phyloP scores from a whole-genome alignment of 2,797 vertebrate genomes.

The Enteromius unitaeniatus region DNA sequence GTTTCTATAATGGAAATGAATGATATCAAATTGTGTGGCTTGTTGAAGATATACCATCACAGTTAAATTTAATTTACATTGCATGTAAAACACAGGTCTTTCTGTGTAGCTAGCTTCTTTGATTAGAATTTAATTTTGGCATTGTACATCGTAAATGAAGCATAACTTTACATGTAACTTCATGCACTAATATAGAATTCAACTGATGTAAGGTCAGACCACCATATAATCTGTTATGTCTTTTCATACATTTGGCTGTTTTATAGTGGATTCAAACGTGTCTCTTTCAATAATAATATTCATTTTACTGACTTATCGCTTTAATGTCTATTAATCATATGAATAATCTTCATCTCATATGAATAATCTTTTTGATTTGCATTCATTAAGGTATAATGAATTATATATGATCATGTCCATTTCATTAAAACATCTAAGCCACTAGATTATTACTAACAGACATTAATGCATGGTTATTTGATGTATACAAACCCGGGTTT shows the following conservation, averaged over 20 bases:
- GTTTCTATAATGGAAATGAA: neutral
- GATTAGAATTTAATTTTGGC: neutral
- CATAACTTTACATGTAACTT: neutral
- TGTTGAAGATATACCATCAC: neutral
- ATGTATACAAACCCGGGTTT: neutral
- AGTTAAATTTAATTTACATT: neutral
- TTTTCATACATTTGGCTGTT: neutral
- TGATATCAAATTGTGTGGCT: neutral
- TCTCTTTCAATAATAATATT: no score
- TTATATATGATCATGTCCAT: neutral
- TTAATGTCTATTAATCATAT: neutral
- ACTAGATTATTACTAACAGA: neutral
- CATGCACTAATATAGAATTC: neutral
- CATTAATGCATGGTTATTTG: neutral
- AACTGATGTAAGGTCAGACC: neutral
- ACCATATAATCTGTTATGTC: neutral
- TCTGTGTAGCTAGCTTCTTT: neutral
- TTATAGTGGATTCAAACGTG: neutral
- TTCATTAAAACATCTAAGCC: neutral
- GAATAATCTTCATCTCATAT: neutral
- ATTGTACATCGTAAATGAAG: neutral
- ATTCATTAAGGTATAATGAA: no score
- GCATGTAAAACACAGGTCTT: neutral
- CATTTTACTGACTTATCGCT: neutral
- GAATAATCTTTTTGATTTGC: constrained; percentile 3